Conservation (phyloP, 2,797 vertebrate genomes). For the Eospalax fontanierii region DNA sequence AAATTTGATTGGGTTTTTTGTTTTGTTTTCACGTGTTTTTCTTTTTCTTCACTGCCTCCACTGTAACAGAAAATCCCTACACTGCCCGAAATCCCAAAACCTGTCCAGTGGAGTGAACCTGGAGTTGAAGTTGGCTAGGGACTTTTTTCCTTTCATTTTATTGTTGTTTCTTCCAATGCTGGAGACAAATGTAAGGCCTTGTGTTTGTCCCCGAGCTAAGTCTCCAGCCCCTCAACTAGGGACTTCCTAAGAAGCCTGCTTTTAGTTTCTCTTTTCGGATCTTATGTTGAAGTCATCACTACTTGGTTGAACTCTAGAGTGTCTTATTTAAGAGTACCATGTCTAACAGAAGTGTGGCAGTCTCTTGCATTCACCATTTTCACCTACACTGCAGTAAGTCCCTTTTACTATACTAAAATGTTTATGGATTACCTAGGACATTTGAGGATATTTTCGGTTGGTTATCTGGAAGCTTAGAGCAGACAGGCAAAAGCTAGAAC, state of each 20-base stretch:
- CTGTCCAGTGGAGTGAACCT: neutral
- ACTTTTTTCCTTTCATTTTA: neutral
- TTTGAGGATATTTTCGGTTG: slow-evolving; percentile 47
- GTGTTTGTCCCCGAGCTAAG: neutral
- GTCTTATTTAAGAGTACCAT: neutral
- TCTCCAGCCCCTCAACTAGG: neutral
- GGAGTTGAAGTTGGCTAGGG: slow-evolving; percentile 36
- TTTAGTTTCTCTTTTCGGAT: slow-evolving; percentile 50
- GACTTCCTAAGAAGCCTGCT: neutral
- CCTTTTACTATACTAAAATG: neutral
- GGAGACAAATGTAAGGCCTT: neutral
- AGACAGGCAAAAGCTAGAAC: neutral
- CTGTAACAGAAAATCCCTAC: slow-evolving; percentile 61
- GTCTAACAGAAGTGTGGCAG: neutral
- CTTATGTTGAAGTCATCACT: neutral
- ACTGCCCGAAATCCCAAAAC: slow-evolving; percentile 39
- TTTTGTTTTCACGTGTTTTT: neutral
- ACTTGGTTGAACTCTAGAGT: neutral
- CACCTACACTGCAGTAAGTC: neutral
- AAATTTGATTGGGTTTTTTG: slow-evolving; percentile 35
- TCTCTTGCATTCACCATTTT: neutral
- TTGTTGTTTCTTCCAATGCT: neutral
- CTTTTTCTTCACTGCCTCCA: neutral
- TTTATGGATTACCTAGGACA: slow-evolving; percentile 52
- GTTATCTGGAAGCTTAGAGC: slow-evolving; percentile 25